Evolutionary conservation across 1,140 invertebrate species (phyloP).

Genomic region (Ephestia elutella): DNA sequence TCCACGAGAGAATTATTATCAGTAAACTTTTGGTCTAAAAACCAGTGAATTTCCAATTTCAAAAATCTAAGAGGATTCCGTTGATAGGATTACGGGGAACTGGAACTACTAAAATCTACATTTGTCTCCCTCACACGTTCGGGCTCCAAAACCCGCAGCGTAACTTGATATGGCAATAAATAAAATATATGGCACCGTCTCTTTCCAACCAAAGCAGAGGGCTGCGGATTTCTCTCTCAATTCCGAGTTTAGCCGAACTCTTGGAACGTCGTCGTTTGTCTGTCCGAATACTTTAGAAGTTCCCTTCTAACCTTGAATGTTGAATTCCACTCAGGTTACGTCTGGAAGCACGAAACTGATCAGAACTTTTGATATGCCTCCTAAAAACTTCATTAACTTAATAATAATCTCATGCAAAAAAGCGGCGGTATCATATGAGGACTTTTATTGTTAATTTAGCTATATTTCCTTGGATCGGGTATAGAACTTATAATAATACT

Average conservation of each 20-base stretch:
- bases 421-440: no score
- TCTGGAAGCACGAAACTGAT: conserved; percentile 15
- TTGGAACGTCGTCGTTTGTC: conserved; percentile 50
- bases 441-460: no score
- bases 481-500: no score
- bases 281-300: conserved; percentile 66
- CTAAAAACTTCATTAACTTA: not conserved
- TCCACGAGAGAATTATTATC: no score
- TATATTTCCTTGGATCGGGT: no score
- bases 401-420: not conserved
- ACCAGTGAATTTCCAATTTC: no score
- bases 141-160: conserved; percentile 32
- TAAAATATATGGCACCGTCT: conserved; percentile 47
- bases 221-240: conserved; percentile 27
- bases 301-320: conserved; percentile 65
- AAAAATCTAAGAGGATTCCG: not conserved
- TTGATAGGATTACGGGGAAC: conserved; percentile 26
- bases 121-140: conserved; percentile 43
- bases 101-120: conserved; percentile 33
- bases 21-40: no score
- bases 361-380: conserved; percentile 1
- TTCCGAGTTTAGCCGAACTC: conserved; percentile 40
- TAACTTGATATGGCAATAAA: conserved; percentile 69
- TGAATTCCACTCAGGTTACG: conserved; percentile 43
- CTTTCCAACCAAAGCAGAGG: conserved; percentile 18